Evolutionary conservation across 92 coral and sea anemone genomes (phyloP), one percentile per base, ranked within the genome.

Genomic region (Meandrina meandrites): DNA sequence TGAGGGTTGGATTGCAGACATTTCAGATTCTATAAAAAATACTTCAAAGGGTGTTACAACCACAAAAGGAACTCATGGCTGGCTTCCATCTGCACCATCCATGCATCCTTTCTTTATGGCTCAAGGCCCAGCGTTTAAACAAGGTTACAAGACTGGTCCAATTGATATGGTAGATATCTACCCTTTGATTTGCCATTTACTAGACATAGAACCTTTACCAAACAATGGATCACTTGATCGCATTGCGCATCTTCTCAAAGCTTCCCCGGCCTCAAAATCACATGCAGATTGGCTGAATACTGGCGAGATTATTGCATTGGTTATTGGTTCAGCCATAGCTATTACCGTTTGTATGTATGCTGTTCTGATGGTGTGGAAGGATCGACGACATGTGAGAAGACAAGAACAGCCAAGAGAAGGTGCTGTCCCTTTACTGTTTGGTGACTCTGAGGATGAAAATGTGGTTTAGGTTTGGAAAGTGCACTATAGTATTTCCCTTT

Each of bases 61-160:
- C 30, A 91, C 92, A 15, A 80, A 50, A 72, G 96, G 94, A 56
- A 28, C 80, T 18, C 96, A 91, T 84, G 94, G 94, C 15, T 91
- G 90, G 79, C 66, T 74, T 34, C 86, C 94, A 27, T 84, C 81
- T 18, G 35, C 28, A 9, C 82, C 90, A 24, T 73, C 85, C 66
- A 93, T 91, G 96, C 90, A 74, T 45, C 96, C 94, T 16, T 91
- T 91, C 58, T 88, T 93, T 18, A 82, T 93, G 22, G 96, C 96
- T 14, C 92, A 84, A 60, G 96, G 96, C 40, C 94, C 96, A 78
- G 96, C 94, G n/a, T 93, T 93, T 64, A 93, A 91, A 53, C 77
- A 83, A 74, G 94, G 89, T 10, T 77, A 75, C 69, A 86, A 75
- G 66, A 76, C 91, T 48, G 83, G 83, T 42, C 81, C 91, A 22